Conservation (phyloP, 1,140 invertebrate genomes). For the Pachypeltis micranthus region DNA sequence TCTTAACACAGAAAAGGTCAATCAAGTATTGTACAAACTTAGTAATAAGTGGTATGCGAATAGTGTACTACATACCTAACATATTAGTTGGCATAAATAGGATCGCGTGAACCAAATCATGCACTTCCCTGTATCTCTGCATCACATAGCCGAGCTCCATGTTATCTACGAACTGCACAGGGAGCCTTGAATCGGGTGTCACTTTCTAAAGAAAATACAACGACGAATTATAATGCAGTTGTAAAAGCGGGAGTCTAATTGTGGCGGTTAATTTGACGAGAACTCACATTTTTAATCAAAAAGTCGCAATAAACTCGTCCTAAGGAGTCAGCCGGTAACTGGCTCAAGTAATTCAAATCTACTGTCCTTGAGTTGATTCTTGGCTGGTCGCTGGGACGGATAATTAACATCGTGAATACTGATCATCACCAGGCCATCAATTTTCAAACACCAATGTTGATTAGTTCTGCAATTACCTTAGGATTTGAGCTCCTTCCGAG, state of each 20-base stretch:
- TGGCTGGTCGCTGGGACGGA: conserved; percentile 50
- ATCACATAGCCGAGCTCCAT: conserved; percentile 87
- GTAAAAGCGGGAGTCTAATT: not conserved
- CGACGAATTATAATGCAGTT: not conserved
- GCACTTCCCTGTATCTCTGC: conserved; percentile 90
- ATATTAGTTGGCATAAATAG: conserved; percentile 92
- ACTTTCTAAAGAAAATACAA: conserved; percentile 51
- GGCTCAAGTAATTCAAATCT: conserved; percentile 56
- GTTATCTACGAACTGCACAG: conserved; percentile 86
- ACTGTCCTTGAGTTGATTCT: conserved; percentile 75
- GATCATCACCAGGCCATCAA: too few species aligned
- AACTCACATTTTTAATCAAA: conserved; percentile 61
- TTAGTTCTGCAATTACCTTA: too few species aligned
- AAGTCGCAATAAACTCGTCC: conserved; percentile 77
- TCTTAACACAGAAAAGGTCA: too few species aligned
- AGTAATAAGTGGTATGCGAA: too few species aligned
- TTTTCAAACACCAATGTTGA: too few species aligned
- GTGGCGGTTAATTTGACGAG: too few species aligned
- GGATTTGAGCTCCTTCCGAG: conserved; percentile 56
- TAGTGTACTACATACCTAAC: conserved; percentile 70
- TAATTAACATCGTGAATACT: too few species aligned
- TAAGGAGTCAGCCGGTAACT: conserved; percentile 64
- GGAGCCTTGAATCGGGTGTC: conserved; percentile 78
- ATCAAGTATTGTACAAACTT: too few species aligned
- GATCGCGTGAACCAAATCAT: conserved; percentile 86